Evolutionary conservation across 1,140 invertebrate species (phyloP), one percentile per base, ranked within the genome.

Genomic region (Sinonovacula constricta): DNA sequence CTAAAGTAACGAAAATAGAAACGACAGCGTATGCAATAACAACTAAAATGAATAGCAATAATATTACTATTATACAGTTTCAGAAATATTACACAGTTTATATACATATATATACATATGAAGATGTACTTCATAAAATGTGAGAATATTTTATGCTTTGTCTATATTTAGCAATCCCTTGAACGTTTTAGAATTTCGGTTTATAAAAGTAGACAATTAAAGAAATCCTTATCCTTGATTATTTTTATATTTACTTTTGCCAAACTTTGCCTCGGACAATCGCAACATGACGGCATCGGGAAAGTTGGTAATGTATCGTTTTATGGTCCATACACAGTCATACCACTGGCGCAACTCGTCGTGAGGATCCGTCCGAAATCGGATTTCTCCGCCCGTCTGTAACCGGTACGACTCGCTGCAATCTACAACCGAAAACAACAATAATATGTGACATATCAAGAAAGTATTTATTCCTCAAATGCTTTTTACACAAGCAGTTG

Each of bases 321-420:
- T 86, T 56, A 89, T 86, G 28, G 87, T 83, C 88, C 88, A 89
- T 1, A 88, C 82, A 79, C 88, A 89, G 72, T 89, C 88, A 57
- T 85, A 89, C 14, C 57, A 78, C 3, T 85, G 82, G n/a, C 68
- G 72, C 36, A 60, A 26, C 59, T 22, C 36, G 0, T 63, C 69
- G 28, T 51, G 59, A 1, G 82, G 45, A 26, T 71, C 68, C 30
- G 84, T 82, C 5, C 76, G 74, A 36, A 89, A 84, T 30, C 82
- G 71, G 14, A 88, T 76, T 24, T 77, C 80, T 3, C 85, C 86
- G 0, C 88, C 88, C 0, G 82, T 79, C 45, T 83, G 75, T 66
- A 85, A 70, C 14, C 81, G 78, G 56, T 83, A 81, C 2, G 71
- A 80, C 22, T 82, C 77, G 67, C 87, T 88, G 56, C 88, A 89